Base-by-base conservation (phyloP, 2,797 vertebrate species). In the Semotilus atromaculatus region DNA sequence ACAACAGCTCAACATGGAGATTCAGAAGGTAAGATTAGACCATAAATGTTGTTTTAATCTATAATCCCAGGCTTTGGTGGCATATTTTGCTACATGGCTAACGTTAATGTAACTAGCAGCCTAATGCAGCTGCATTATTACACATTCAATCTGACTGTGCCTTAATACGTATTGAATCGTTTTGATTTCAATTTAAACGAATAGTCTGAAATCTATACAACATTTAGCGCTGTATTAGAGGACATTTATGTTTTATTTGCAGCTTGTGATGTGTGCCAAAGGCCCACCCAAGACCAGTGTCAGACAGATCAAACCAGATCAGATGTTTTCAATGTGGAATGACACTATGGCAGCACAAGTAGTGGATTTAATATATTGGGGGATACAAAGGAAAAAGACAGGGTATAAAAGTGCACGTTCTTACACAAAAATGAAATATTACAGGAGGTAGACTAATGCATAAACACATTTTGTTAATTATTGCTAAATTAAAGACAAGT, bases 71-170 rank as follows among this genome's bases (percentile, higher is more conserved):
- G 6, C 14, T 84, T 79, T 79, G 76, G 60, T 81, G 85, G 60
- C 60, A 43, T 58, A 84, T 83, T 77, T 78, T 75, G 86, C 87
- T 85, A 85, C 53, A 80, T 21, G 40, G 82, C 83, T 88, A 86
- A 77, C 5, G 34, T 58, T 88, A 86, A 77, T 7, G 34, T 58
- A 45, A 60, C 66, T 82, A 88, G 83, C 87, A 55, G 14, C 13
- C 70, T n/a, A 36, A 62, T 82, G 40, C 53, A 68, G 38, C 51
- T 53, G 16, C 62, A 55, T 78, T 71, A 45, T 31, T 62, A 5
- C 66, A 68, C 45, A 40, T 83, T 76, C 45, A 64, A 23, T 16
- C 6, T 18, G 38, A 21, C 48, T 11, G 9, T 34, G 29, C 26
- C 14, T 78, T 18, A 14, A 58, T 8, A 1, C 29, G 9, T 11